Percentiles rank a stretch among this genome's conserved stretches.
These are phyloP conservation scores for Artemia sinica DNA, from an alignment of 2,888 invertebrate genomes.

Conservation along the genomic window DNA sequence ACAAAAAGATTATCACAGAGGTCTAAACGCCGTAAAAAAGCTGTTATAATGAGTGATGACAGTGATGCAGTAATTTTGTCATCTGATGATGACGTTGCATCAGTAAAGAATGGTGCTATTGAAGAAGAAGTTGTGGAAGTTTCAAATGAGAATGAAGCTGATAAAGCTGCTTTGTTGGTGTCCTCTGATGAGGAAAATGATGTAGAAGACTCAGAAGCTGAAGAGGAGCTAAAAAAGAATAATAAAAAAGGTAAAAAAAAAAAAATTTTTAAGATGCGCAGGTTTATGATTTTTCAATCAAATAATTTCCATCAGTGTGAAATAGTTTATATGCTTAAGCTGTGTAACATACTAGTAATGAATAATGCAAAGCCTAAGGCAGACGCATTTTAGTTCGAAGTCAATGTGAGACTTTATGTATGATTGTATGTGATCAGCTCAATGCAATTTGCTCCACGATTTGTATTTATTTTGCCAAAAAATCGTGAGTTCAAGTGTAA, in stretches of 20 bases:
- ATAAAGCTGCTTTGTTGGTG: neutral
- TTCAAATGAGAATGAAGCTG: neutral
- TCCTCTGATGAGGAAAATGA: neutral
- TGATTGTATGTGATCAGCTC: too few relatives aligned
- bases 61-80: neutral
- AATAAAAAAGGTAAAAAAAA: slow-evolving; percentile 4
- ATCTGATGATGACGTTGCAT: slow-evolving; percentile 1
- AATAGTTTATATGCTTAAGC: too few relatives aligned
- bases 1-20: neutral
- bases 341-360: too few relatives aligned
- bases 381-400: too few relatives aligned
- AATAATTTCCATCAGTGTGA: too few relatives aligned
- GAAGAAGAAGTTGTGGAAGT: neutral
- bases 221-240: neutral
- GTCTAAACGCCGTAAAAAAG: neutral
- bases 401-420: too few relatives aligned
- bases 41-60: neutral
- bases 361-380: too few relatives aligned
- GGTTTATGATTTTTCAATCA: neutral
- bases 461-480: too few relatives aligned
- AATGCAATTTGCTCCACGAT: too few relatives aligned
- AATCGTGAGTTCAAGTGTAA: too few relatives aligned
- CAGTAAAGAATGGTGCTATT: neutral
- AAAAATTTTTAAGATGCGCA: neutral
- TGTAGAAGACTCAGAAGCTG: neutral